Evolutionary conservation across 2,888 invertebrate species (phyloP).

Genomic region (Heteromurus nitidus): DNA sequence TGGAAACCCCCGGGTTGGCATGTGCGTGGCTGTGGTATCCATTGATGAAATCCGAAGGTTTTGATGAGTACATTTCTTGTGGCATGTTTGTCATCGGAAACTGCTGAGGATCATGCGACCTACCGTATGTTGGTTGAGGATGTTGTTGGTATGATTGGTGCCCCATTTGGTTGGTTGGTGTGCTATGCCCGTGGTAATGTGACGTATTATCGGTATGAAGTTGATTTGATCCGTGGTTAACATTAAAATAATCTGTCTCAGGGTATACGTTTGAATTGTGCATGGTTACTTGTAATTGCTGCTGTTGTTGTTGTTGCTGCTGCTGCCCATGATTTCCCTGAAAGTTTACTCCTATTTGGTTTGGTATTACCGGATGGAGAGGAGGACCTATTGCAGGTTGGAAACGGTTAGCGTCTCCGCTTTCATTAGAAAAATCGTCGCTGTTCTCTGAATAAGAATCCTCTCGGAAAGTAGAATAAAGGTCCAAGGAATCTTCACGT

Average conservation of each 20-base stretch:
- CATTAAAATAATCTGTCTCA: conserved; percentile 57
- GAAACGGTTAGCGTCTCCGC: conserved; percentile 71
- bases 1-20: conserved; percentile 21
- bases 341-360: conserved; percentile 52
- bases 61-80: conserved; percentile 54
- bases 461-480: conserved; percentile 79
- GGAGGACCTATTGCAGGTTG: conserved; percentile 41
- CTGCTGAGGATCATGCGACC: conserved; percentile 50
- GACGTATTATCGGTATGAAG: conserved; percentile 20
- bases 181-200: conserved; percentile 56
- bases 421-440: conserved; percentile 75
- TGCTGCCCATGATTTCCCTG: conserved; percentile 47
- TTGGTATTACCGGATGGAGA: conserved; percentile 45
- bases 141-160: conserved; percentile 55
- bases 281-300: conserved; percentile 16
- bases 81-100: conserved; percentile 52
- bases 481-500: conserved; percentile 80
- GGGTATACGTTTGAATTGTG: conserved; percentile 45
- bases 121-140: conserved; percentile 35
- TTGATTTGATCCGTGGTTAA: conserved; percentile 39
- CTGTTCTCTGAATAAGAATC: conserved; percentile 80
- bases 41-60: conserved; percentile 57
- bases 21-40: conserved; percentile 52
- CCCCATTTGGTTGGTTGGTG: conserved; percentile 35
- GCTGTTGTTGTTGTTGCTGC: conserved; percentile 28